Evolutionary conservation across 2,113 vertebrate genomes (phyloP), one percentile per base, ranked within the genome.

Genomic region (Gymnogyps californianus): DNA sequence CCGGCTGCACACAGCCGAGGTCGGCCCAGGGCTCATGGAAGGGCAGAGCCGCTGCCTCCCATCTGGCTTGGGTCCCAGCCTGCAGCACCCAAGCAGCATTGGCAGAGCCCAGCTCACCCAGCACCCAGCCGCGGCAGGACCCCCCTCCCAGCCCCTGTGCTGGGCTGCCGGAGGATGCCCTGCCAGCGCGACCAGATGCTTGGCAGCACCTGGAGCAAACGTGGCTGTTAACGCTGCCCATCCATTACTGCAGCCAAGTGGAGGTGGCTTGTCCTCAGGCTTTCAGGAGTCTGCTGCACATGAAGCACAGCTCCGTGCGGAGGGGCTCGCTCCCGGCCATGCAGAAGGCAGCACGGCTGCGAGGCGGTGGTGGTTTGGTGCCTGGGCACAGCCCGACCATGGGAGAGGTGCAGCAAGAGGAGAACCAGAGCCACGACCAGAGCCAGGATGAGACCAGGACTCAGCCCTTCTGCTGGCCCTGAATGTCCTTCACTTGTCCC

Each of bases 231-330:
- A 32, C 0, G 0, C 31, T 75, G 52, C n/a, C 78, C 75, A n/a
- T 6, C 47, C 9, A 4, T 8, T 40, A 7, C 36, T 46, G 61
- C 69, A 59, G 49, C 61, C 54, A 69, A 7, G 26, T 15, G 77
- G 36, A 65, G 22, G 26, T 42, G 59, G 26, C 76, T 82, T 32
- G 26, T 72, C 71, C 59, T 46, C 17, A 10, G 74, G 42, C 28
- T 49, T 71, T 61, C 18, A 36, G 67, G 34, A 47, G 51, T 29
- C 5, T 32, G 31, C 54, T 67, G 57, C 7, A 9, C 38, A 11
- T 2, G 15, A 47, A 57, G 67, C 62, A 19, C 52, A 34, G 51
- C n/a, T 32, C 40, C 2, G 0, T 31, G 16, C 0, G 0, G 34
- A 69, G 38, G 40, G 6, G 20, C 32, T 74, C 0, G 0, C 62